Evolutionary conservation across 2,113 vertebrate species (phyloP).

Genomic region (Orientallactaga bullata): DNA sequence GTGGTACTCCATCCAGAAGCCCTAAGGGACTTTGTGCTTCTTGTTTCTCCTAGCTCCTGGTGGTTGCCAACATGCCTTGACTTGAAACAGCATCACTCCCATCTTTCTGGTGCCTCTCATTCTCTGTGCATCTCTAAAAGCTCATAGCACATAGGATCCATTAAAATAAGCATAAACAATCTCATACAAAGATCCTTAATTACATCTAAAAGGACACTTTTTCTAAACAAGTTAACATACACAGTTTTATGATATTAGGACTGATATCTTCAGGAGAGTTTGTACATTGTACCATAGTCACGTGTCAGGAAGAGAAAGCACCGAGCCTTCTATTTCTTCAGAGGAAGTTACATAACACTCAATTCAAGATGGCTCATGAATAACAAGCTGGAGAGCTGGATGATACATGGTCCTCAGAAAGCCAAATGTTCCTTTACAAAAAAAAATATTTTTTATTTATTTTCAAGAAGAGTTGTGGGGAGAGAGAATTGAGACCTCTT

Average conservation of each 20-base stretch:
- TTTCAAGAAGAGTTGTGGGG: too few species aligned
- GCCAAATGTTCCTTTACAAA: not conserved
- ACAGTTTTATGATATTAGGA: not conserved
- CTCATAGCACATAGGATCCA: not conserved
- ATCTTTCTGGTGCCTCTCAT: not conserved
- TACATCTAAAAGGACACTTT: not conserved
- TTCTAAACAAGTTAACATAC: not conserved
- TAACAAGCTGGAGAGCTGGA: not conserved
- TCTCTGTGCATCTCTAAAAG: not conserved
- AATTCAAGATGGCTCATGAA: not conserved
- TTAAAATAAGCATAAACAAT: not conserved
- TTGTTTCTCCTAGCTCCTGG: not conserved
- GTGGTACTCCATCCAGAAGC: not conserved
- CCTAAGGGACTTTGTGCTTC: not conserved
- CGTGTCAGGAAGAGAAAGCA: not conserved
- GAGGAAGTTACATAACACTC: accelerated
- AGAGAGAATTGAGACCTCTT: too few species aligned
- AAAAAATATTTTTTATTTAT: too few species aligned
- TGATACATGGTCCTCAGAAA: not conserved
- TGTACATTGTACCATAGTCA: not conserved
- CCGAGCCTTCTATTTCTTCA: not conserved
- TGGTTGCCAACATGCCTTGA: not conserved
- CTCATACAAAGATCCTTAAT: not conserved
- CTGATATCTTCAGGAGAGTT: not conserved
- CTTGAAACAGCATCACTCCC: not conserved